Evolutionary conservation across 2,888 invertebrate genomes (phyloP), one percentile per base, ranked within the genome.

Genomic region (Sipha maydis): DNA sequence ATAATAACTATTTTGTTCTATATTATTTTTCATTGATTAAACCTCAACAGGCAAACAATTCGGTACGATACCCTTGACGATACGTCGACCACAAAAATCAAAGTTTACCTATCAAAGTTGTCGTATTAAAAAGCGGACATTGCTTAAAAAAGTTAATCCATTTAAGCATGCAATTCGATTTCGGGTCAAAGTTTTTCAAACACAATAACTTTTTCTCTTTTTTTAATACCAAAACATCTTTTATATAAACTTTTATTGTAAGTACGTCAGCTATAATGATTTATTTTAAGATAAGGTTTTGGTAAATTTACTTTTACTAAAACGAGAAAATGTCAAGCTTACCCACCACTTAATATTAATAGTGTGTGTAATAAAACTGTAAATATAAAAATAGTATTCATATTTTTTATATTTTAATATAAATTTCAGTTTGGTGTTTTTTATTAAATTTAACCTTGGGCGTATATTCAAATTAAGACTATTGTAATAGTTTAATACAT

Each of bases 61-160:
- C 69, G 38, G 34, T 67, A 3, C n/a, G 17, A 38, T 38, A 80
- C 61, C 69, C 28, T 25, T 17, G 61, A 61, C 61, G 61, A 61
- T 61, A 61, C 79, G 48, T 28, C 54, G 61, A 31, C 34, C 67
- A 41, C 41, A 69, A 69, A 69, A 82, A 28, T 82, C 69, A 41
- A 67, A 67, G 82, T 82, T 82, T 69, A 41, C 69, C 82, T 69
- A 41, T 80, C 67, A 80, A 67, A 69, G 69, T 69, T 61, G 28
- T 82, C 21, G 48, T 69, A 82, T 82, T 69, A 69, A 82, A 82
- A 69, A 82, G 38, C 31, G 28, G 69, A 82, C 41, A 69, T 82
- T 21, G 41, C 69, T 82, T 82, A 41, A 41, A 76, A 82, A 82
- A 82, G 82, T 82, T 69, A 82, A 82, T 82, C 82, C 82, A 69